Base-by-base conservation (phyloP, 2,113 vertebrate species). In the Alces alces region DNA sequence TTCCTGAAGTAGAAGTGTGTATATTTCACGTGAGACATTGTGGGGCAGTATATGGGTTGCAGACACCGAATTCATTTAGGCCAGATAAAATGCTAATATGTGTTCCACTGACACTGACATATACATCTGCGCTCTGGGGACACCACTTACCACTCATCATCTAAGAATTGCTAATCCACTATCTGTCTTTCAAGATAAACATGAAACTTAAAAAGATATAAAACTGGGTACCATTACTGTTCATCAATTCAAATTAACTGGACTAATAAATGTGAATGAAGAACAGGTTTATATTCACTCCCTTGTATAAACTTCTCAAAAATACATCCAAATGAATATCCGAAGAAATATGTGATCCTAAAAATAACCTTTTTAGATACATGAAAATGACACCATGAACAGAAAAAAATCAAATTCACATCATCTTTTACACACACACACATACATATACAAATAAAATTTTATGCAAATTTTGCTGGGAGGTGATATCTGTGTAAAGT, bases 301-400 rank as follows among this genome's bases (percentile, higher is more conserved):
- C 30, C 86, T 79, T 43, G 15, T 28, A 52, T 6, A 50, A 36
- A 55, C 10, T 89, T 39, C 55, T 80, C 83, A 86, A 88, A 87
- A 97, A 85, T 7, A 57, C 50, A 92, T 76, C 60, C 30, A 58
- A 66, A 50, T 45, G 39, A 58, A 66, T 92, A 96, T 66, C 43
- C 15, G 64, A 83, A 90, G 30, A 96, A 89, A 55, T 25, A 70
- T 9, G 39, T 17, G 36, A 55, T 50, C 47, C 80, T 94, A 78
- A 95, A 97, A 96, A 36, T 96, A 90, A 94, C 8, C 52, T 90
- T 8, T 80, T 19, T 70, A 45, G 50, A 64, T 73, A 54, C 60
- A 97, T 54, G 97, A 66, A 92, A 90, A 83, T 73, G 66, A 76
- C 85, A 91, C 9, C 39, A 64, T 43, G 36, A 93, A 93, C 30